phyloP scores from a whole-genome alignment of 2,113 vertebrate genomes.

The Nerophis ophidion region DNA sequence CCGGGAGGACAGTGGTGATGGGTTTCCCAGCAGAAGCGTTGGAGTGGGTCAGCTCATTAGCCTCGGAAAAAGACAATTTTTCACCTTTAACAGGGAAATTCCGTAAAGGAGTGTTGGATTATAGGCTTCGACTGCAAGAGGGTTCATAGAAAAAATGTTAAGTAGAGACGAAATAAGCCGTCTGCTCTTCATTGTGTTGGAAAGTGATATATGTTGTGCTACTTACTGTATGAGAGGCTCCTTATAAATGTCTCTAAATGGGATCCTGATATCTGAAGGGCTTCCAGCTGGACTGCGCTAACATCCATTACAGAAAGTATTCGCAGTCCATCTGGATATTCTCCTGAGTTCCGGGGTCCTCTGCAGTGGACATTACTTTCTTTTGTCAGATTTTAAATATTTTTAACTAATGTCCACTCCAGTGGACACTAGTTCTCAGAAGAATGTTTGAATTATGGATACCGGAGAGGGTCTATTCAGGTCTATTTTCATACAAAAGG shows the following conservation, averaged over 20 bases:
- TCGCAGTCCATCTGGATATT: too few relatives aligned
- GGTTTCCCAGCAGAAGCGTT: constrained; percentile 41
- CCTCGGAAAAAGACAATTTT: constrained; percentile 40
- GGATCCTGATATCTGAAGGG: neutral
- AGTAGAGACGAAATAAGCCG: constrained; percentile 13
- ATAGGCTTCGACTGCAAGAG: constrained; percentile 29
- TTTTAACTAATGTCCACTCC: too few relatives aligned
- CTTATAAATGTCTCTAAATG: neutral
- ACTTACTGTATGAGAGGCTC: neutral
- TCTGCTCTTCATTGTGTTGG: neutral
- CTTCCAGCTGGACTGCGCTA: neutral
- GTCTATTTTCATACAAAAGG: too few relatives aligned
- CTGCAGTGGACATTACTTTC: too few relatives aligned
- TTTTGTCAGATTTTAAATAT: too few relatives aligned
- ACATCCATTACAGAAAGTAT: neutral
- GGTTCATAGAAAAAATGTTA: constrained; percentile 15
- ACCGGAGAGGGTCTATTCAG: too few relatives aligned
- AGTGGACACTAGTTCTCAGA: too few relatives aligned
- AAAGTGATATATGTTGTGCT: neutral
- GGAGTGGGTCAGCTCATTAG: constrained; percentile 61
- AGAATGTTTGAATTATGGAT: too few relatives aligned
- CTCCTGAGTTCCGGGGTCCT: too few relatives aligned
- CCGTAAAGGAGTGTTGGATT: constrained; percentile 29
- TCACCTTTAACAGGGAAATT: constrained; percentile 55
- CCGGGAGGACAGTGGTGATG: constrained; percentile 46